These are phyloP conservation scores for Biston stratarius DNA, from an alignment of 2,888 invertebrate species.

Conservation along the genomic window DNA sequence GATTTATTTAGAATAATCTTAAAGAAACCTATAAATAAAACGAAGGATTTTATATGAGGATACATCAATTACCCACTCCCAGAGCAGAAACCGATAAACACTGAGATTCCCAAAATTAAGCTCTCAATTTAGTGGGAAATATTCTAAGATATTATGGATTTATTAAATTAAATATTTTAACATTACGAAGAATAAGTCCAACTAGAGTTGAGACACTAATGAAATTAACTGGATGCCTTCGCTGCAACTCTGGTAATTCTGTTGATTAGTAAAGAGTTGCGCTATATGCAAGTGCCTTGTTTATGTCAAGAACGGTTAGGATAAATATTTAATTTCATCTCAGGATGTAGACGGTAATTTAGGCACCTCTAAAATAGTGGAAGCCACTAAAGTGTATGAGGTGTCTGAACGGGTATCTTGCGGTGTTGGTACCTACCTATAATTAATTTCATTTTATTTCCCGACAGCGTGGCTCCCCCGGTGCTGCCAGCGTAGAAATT, in stretches of 20 bases:
- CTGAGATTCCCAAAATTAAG: too few species aligned
- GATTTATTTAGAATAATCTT: too few species aligned
- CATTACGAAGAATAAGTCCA: constrained; percentile 58
- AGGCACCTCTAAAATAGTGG: constrained; percentile 36
- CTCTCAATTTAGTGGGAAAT: too few species aligned
- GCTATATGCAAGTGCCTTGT: constrained; percentile 31
- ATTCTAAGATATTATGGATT: background rate
- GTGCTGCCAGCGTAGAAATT: constrained; percentile 74
- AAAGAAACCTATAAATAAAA: too few species aligned
- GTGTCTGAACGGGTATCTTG: constrained; percentile 35
- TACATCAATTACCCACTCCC: too few species aligned
- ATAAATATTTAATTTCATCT: constrained; percentile 34
- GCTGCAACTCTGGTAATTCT: constrained; percentile 25
- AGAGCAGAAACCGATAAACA: too few species aligned
- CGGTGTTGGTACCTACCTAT: constrained; percentile 50
- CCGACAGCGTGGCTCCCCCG: constrained; percentile 53
- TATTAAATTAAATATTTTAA: constrained; percentile 34
- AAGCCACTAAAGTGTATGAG: constrained; percentile 34
- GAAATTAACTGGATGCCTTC: constrained; percentile 30
- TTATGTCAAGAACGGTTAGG: constrained; percentile 28
- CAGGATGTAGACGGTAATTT: constrained; percentile 30
- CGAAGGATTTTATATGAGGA: too few species aligned
- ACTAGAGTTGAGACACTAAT: constrained; percentile 21
- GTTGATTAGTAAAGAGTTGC: constrained; percentile 35
- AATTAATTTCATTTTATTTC: constrained; percentile 81